Conservation (phyloP, 2,113 vertebrate species). For the Parus major region DNA sequence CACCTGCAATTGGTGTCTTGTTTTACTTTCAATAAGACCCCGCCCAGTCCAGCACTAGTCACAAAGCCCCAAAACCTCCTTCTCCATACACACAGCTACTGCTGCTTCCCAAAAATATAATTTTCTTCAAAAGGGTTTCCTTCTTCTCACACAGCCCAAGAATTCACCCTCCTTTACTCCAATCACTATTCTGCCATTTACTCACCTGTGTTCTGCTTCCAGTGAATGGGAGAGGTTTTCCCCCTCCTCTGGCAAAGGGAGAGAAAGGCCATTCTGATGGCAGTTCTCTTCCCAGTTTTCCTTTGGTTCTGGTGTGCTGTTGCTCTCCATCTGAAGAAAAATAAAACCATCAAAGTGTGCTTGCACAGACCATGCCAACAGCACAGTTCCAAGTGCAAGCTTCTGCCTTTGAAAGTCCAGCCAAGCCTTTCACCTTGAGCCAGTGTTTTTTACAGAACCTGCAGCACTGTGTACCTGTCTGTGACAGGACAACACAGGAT, state of each 20-base stretch:
- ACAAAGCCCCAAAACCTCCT: neutral
- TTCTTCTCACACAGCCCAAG: neutral
- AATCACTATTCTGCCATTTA: neutral
- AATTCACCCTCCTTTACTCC: neutral
- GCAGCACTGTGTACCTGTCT: neutral
- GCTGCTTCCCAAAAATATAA: neutral
- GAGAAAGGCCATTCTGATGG: constrained; percentile 93
- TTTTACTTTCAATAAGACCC: neutral
- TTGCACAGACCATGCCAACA: neutral
- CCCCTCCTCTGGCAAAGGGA: constrained; percentile 87
- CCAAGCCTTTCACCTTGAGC: neutral
- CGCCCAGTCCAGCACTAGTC: neutral
- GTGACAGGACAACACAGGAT: neutral
- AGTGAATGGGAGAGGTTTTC: constrained; percentile 94
- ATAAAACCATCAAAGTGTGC: neutral
- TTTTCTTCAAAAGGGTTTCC: neutral
- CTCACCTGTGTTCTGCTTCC: constrained; percentile 96
- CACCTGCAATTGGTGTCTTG: neutral
- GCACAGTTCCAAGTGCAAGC: neutral
- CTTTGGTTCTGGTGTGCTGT: constrained; percentile 92
- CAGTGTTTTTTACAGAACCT: neutral
- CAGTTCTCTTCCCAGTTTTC: constrained; percentile 86
- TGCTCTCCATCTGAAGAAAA: constrained; percentile 72
- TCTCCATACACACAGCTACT: neutral
- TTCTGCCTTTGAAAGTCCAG: neutral